These are phyloP conservation scores for Formicarius rufipectus DNA, from an alignment of 2,113 vertebrate species.

Conservation along the genomic window DNA sequence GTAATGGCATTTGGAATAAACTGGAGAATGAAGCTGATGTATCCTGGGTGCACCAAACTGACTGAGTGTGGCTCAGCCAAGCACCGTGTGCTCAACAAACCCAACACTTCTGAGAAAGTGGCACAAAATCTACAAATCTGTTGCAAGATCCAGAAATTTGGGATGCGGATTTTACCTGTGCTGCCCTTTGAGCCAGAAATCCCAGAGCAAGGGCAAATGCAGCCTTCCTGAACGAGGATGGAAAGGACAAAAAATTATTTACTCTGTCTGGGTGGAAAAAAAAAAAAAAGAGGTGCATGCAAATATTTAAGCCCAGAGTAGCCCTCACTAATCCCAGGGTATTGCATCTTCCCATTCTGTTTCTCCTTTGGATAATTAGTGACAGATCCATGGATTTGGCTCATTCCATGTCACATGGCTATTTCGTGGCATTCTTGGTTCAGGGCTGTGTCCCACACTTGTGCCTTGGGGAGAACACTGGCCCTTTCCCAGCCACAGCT, in stretches of 20 bases:
- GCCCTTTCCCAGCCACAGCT: neutral
- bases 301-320: neutral
- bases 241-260: neutral
- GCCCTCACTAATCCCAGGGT: neutral
- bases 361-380: neutral
- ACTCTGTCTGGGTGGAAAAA: neutral
- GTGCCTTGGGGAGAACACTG: neutral
- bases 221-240: neutral
- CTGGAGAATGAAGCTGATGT: neutral
- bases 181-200: neutral
- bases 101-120: neutral
- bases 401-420: neutral
- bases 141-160: neutral
- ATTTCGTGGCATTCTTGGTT: accelerated
- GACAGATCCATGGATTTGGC: neutral
- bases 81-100: accelerated
- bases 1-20: neutral
- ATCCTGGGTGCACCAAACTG: neutral
- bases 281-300: neutral
- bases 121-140: neutral
- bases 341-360: neutral
- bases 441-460: neutral
- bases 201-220: neutral
- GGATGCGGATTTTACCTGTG: neutral
- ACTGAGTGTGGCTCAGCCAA: neutral